Percentiles rank a stretch among this genome's conserved stretches.
Conservation (phyloP, 2,797 vertebrate genomes). For the Crypturellus tataupa region DNA sequence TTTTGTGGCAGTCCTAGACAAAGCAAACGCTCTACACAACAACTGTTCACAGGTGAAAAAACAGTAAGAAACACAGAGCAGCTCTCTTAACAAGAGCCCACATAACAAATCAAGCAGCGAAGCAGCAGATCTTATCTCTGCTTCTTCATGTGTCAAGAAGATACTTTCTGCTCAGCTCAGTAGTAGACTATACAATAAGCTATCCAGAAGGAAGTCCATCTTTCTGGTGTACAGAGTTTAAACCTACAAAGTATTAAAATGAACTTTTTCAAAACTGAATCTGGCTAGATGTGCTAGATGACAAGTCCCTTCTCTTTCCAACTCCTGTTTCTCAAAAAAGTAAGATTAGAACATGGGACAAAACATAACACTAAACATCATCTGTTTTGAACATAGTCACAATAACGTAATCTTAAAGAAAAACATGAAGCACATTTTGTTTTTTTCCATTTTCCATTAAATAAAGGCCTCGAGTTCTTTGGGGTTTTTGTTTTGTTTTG, state of each 20-base stretch:
- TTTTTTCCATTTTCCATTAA: neutral
- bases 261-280: neutral
- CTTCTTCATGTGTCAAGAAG: neutral
- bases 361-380: neutral
- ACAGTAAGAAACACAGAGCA: neutral
- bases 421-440: neutral
- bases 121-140: neutral
- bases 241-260: neutral
- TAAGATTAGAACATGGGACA: neutral
- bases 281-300: neutral
- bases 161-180: neutral
- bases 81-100: slow-evolving; percentile 14
- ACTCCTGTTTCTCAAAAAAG: neutral
- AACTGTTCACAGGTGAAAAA: slow-evolving; percentile 1
- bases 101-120: slow-evolving; percentile 17
- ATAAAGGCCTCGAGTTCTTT: neutral
- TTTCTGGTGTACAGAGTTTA: neutral
- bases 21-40: slow-evolving; percentile 31
- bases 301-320: neutral
- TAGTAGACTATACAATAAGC: accelerated
- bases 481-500: neutral
- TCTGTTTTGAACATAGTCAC: neutral
- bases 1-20: slow-evolving; percentile 42
- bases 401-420: neutral
- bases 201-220: neutral